These are phyloP conservation scores for Schlechtendalia chinensis DNA, from an alignment of 1,140 invertebrate genomes.

Conservation along the genomic window DNA sequence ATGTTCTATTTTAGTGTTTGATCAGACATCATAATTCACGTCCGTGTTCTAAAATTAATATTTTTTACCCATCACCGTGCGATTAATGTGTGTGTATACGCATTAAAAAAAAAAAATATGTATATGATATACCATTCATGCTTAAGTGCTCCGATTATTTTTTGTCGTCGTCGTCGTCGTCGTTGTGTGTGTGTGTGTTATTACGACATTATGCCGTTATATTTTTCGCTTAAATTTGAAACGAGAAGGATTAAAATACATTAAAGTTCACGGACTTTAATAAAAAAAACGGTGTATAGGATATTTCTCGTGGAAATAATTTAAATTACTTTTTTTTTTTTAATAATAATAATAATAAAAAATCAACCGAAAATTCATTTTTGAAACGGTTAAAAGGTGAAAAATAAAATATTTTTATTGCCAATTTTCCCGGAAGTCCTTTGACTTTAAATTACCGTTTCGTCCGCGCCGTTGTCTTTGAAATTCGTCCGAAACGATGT, in stretches of 20 bases:
- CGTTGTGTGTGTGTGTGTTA: too few species aligned
- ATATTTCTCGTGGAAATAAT: conserved; percentile 32
- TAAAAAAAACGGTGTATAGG: conserved; percentile 1
- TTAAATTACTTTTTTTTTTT: conserved; percentile 29
- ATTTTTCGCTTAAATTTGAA: conserved; percentile 24
- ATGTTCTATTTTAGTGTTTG: not conserved
- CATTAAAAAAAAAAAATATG: too few species aligned
- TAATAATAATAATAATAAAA: not conserved
- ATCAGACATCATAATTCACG: conserved; percentile 14
- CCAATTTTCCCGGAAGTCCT: conserved; percentile 1
- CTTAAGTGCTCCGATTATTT: conserved; percentile 10
- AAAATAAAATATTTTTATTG: conserved; percentile 28
- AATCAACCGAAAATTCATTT: conserved; percentile 31
- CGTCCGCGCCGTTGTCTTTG: not conserved
- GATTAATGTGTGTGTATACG: not conserved
- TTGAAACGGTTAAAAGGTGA: conserved; percentile 1
- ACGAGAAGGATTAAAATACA: conserved; percentile 30
- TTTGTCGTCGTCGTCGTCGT: too few species aligned
- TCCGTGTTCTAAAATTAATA: conserved; percentile 20
- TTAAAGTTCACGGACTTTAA: conserved; percentile 29
- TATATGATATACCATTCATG: conserved; percentile 23
- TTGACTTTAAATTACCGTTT: conserved; percentile 12
- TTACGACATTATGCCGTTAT: conserved; percentile 14
- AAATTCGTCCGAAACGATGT: not conserved
- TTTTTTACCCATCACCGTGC: not conserved